phyloP scores from a whole-genome alignment of 2,888 invertebrate genomes.

The Cyrtodaria siliqua region DNA sequence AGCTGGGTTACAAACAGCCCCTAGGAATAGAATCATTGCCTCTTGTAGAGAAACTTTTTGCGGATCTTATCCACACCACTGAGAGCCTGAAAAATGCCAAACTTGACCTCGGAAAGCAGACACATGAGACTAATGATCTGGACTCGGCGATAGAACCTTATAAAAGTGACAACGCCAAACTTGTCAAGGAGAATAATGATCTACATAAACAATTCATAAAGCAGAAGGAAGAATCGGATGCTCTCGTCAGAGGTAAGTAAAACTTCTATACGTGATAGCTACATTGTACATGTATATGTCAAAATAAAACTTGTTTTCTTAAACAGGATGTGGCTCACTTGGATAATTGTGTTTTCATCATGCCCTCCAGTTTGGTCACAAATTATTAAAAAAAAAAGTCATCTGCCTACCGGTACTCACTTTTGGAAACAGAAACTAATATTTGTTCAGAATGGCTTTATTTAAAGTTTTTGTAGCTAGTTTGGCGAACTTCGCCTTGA shows the following conservation, averaged over 20 bases:
- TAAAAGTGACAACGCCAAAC: constrained; percentile 85
- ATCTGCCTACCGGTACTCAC: too few relatives aligned
- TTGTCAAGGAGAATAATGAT: constrained; percentile 86
- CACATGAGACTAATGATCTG: constrained; percentile 69
- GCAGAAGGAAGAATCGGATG: constrained; percentile 82
- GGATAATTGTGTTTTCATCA: too few relatives aligned
- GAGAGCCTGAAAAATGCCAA: constrained; percentile 94
- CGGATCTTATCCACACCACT: constrained; percentile 95
- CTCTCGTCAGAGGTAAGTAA: constrained; percentile 79
- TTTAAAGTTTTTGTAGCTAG: too few relatives aligned
- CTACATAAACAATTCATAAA: constrained; percentile 84
- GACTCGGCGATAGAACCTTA: constrained; percentile 83
- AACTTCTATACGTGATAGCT: too few relatives aligned
- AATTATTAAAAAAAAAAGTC: too few relatives aligned
- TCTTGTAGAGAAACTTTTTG: constrained; percentile 92
- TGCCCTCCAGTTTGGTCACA: too few relatives aligned
- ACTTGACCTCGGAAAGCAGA: constrained; percentile 85
- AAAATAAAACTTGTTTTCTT: too few relatives aligned
- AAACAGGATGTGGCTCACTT: too few relatives aligned
- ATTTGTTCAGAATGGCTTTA: too few relatives aligned
- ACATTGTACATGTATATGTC: too few relatives aligned
- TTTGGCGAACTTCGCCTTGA: too few relatives aligned
- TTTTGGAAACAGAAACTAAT: too few relatives aligned
- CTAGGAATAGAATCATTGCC: constrained; percentile 92
- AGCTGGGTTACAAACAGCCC: constrained; percentile 93